Conservation (phyloP, 2,113 vertebrate genomes). For the Camelus dromedarius region DNA sequence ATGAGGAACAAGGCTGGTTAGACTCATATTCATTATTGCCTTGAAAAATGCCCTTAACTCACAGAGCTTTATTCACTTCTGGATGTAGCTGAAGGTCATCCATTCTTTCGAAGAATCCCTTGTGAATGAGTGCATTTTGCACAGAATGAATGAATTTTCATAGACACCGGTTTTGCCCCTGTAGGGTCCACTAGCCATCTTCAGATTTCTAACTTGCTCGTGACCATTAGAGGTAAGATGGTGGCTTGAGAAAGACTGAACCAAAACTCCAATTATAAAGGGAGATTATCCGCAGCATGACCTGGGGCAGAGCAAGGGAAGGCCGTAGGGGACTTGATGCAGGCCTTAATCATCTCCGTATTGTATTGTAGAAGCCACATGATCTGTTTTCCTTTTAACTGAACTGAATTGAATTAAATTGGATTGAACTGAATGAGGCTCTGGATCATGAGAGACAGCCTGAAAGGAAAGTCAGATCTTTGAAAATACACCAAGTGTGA, state of each 20-base stretch:
- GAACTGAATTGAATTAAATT: slow-evolving; percentile 51
- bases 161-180: not conserved
- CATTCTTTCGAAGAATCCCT: slow-evolving; percentile 69
- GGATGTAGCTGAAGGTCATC: slow-evolving; percentile 61
- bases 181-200: not conserved
- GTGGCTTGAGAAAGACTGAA: slow-evolving; percentile 1
- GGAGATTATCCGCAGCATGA: slow-evolving; percentile 5
- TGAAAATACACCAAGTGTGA: slow-evolving; percentile 13
- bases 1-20: slow-evolving; percentile 63
- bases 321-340: not conserved
- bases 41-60: slow-evolving; percentile 73
- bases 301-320: not conserved
- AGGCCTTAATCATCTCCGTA: slow-evolving; percentile 25
- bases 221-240: slow-evolving; percentile 11
- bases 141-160: slow-evolving; percentile 59
- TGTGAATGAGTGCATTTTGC: slow-evolving; percentile 57
- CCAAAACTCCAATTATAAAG: slow-evolving; percentile 21
- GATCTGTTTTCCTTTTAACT: slow-evolving; percentile 56
- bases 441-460: slow-evolving; percentile 14
- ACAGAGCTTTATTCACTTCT: slow-evolving; percentile 73
- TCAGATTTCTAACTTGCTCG: not conserved
- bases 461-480: slow-evolving; percentile 41
- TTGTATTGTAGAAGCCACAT: not conserved
- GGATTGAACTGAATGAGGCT: slow-evolving; percentile 44
- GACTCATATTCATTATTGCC: slow-evolving; percentile 64